Base-by-base conservation (phyloP, 2,797 vertebrate genomes). In the Astyanax mexicanus region DNA sequence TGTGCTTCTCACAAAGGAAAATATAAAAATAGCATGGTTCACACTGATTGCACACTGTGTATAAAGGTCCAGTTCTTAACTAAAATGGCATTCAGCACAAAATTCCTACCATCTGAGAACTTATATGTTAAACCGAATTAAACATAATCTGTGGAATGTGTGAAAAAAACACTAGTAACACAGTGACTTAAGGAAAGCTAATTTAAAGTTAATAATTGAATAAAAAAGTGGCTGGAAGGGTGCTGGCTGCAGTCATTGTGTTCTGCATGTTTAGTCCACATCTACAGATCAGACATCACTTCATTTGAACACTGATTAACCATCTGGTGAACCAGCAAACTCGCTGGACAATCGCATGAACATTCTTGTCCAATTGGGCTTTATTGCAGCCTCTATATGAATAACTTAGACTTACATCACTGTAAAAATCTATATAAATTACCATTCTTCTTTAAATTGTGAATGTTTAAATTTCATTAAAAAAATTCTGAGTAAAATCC, bases 121-220 rank as follows among this genome's bases (percentile, higher is more conserved):
- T 35, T 10, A 17, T 44, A 47, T 4, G n/a, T n/a, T n/a, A n/a
- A n/a, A n/a, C n/a, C n/a, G n/a, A n/a, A n/a, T n/a, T n/a, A n/a
- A 21, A 49, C 8, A 0, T 49, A 49, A 1, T 8, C 7, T 19
- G 9, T 61, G 15, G 12, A 35, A 35, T 35, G 21, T 25, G 37
- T 5, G 29, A 69, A 44, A 13, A 35, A 19, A 29, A 0, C 2
- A 7, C 21, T 57, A 3, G 12, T 7, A 72, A 77, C 12, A 66
- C 62, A 66, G 19, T 77, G 10, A 40, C 27, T 64, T 65, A 27
- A 65, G 60, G 27, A 71, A 64, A 47, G 40, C 49, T 57, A n/a
- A n/a, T n/a, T n/a, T n/a, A 27, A 65, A 15, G 60, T 72, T 72
- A 78, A 78, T 72, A 19, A 78, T 72, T 78, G 44, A 72, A n/a